Percentiles rank a stretch among this genome's conserved stretches.
Conservation (phyloP, 2,888 invertebrate genomes). For the Aelia acuminata region DNA sequence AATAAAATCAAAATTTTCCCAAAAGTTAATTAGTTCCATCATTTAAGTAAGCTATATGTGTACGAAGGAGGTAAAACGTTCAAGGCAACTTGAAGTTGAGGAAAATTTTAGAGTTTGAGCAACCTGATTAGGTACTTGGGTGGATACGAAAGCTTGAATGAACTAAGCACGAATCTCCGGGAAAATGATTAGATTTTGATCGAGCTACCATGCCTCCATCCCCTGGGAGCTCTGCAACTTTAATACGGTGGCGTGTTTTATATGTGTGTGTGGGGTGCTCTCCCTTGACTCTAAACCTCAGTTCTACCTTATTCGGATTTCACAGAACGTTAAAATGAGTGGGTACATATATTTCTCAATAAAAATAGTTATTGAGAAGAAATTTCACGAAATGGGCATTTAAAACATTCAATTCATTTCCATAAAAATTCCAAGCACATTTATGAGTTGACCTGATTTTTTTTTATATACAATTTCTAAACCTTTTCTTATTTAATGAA, state of each 20-base stretch:
- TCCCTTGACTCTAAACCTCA: background rate
- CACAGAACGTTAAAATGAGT: background rate
- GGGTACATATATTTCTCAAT: too few relatives aligned
- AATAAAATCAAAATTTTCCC: too few relatives aligned
- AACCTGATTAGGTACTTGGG: background rate
- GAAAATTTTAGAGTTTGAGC: background rate
- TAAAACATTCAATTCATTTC: too few relatives aligned
- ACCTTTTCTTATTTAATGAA: too few relatives aligned
- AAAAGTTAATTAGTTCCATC: too few relatives aligned
- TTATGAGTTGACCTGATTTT: too few relatives aligned
- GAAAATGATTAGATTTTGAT: constrained; percentile 16
- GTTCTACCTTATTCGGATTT: background rate
- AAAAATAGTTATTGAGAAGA: too few relatives aligned
- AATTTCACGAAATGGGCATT: too few relatives aligned
- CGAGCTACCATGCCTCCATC: background rate
- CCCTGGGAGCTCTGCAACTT: background rate
- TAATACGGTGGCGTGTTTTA: background rate
- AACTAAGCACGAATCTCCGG: background rate
- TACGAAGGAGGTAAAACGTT: too few relatives aligned
- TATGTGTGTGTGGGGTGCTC: background rate
- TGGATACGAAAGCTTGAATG: background rate
- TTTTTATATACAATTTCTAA: too few relatives aligned
- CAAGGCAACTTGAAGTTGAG: background rate
- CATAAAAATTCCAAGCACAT: too few relatives aligned
- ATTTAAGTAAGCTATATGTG: too few relatives aligned